phyloP scores from a whole-genome alignment of 2,113 vertebrate genomes.

The Hippopotamus amphibius region DNA sequence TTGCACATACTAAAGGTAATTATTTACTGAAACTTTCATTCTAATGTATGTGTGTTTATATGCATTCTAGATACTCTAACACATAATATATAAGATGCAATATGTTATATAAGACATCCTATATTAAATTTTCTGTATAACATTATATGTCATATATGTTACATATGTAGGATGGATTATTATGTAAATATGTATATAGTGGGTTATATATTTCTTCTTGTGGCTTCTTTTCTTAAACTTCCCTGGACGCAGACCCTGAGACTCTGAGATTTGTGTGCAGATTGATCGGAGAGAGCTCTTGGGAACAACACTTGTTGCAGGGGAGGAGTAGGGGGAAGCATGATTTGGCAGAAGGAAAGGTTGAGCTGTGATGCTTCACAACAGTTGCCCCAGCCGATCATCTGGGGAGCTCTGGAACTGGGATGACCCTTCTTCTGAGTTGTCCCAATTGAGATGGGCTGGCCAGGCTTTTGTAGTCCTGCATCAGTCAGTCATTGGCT shows the following conservation, averaged over 20 bases:
- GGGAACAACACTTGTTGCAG: constrained; percentile 37
- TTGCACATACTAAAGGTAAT: constrained; percentile 50
- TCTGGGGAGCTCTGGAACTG: constrained; percentile 13
- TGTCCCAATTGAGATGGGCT: not conserved
- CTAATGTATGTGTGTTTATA: constrained; percentile 14
- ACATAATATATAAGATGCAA: too few relatives aligned
- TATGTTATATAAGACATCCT: constrained; percentile 58
- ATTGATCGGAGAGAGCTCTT: constrained; percentile 48
- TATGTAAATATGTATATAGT: constrained; percentile 56
- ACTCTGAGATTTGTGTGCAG: constrained; percentile 45
- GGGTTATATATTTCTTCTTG: constrained; percentile 69
- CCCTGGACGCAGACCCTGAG: constrained; percentile 59
- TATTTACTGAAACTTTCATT: constrained; percentile 61
- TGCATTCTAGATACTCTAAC: constrained; percentile 25
- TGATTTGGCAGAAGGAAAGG: constrained; percentile 49
- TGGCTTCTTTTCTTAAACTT: constrained; percentile 75
- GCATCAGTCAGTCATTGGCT: not conserved
- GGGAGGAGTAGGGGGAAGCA: not conserved
- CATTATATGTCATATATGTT: constrained; percentile 52
- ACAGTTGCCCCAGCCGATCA: not conserved
- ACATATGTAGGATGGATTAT: constrained; percentile 33
- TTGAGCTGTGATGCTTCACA: constrained; percentile 48
- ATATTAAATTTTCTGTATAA: constrained; percentile 59
- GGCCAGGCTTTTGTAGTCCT: constrained; percentile 21
- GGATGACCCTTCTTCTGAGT: not conserved